Conservation (phyloP, 2,888 invertebrate genomes). For the Subacronicta megacephala region DNA sequence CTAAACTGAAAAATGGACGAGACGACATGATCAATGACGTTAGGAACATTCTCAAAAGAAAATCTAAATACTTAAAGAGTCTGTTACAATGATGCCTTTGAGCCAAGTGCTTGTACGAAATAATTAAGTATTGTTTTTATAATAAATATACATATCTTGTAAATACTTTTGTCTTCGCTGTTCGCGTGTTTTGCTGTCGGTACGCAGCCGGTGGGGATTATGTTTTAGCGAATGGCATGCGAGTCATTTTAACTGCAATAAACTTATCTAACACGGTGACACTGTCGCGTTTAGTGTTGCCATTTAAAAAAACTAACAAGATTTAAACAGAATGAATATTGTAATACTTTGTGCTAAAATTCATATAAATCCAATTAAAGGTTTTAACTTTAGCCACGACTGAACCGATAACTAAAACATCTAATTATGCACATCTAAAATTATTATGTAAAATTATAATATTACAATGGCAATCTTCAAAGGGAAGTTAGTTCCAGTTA, state of each 20-base stretch:
- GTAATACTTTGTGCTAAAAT: too few species aligned
- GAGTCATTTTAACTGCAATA: neutral
- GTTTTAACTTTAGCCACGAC: too few species aligned
- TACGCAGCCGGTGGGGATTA: constrained; percentile 2
- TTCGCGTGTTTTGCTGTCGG: constrained; percentile 30
- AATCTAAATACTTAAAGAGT: constrained; percentile 87
- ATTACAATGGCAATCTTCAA: too few species aligned
- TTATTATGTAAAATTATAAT: too few species aligned
- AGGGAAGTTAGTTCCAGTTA: neutral
- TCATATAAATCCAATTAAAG: too few species aligned
- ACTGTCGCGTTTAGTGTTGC: too few species aligned
- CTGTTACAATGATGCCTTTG: constrained; percentile 75
- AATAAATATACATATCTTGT: constrained; percentile 73
- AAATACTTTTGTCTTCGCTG: constrained; percentile 62
- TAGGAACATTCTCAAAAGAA: constrained; percentile 86
- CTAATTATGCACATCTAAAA: too few species aligned
- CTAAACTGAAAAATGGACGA: constrained; percentile 85
- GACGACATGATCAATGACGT: constrained; percentile 86
- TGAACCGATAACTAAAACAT: too few species aligned
- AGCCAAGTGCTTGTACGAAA: constrained; percentile 47
- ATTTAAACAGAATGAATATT: too few species aligned
- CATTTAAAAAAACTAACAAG: too few species aligned
- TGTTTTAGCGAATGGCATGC: neutral
- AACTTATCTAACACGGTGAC: too few species aligned
- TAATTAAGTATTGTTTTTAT: constrained; percentile 56